phyloP scores from a whole-genome alignment of 2,888 invertebrate species.

The Globia sparganii region DNA sequence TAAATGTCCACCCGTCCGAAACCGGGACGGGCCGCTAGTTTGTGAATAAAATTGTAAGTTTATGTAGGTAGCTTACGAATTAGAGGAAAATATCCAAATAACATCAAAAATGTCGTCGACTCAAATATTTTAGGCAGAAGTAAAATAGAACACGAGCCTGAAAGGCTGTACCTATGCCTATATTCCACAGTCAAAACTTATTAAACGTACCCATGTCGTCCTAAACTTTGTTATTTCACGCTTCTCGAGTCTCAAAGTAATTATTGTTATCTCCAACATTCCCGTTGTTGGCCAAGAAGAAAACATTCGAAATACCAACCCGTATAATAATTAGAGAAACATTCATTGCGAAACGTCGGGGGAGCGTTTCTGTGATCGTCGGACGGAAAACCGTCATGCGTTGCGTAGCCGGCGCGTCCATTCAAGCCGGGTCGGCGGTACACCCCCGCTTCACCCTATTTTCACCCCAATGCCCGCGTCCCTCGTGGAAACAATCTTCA shows the following conservation, averaged over 20 bases:
- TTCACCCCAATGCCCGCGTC: slow-evolving; percentile 77
- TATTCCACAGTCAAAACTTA: slow-evolving; percentile 47
- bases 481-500: slow-evolving; percentile 75
- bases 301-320: slow-evolving; percentile 64
- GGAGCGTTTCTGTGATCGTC: slow-evolving; percentile 66
- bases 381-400: slow-evolving; percentile 65
- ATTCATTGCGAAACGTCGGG: slow-evolving; percentile 68
- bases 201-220: slow-evolving; percentile 53
- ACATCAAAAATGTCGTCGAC: slow-evolving; percentile 24
- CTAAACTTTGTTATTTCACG: slow-evolving; percentile 56
- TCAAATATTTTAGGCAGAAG: slow-evolving; percentile 14
- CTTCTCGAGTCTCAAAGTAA: slow-evolving; percentile 56
- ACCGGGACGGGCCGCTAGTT: too few species aligned
- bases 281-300: slow-evolving; percentile 58
- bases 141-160: slow-evolving; percentile 18
- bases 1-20: too few species aligned
- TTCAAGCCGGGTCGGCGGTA: slow-evolving; percentile 68
- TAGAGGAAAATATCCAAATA: slow-evolving; percentile 40
- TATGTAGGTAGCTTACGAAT: background rate
- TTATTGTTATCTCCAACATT: slow-evolving; percentile 56
- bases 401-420: slow-evolving; percentile 75
- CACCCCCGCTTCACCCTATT: slow-evolving; percentile 76
- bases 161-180: slow-evolving; percentile 30
- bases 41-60: slow-evolving; percentile 14
- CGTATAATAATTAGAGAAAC: slow-evolving; percentile 73